Evolutionary conservation across 2,113 vertebrate species (phyloP), one percentile per base, ranked within the genome.

Genomic region (Etheostoma cragini): DNA sequence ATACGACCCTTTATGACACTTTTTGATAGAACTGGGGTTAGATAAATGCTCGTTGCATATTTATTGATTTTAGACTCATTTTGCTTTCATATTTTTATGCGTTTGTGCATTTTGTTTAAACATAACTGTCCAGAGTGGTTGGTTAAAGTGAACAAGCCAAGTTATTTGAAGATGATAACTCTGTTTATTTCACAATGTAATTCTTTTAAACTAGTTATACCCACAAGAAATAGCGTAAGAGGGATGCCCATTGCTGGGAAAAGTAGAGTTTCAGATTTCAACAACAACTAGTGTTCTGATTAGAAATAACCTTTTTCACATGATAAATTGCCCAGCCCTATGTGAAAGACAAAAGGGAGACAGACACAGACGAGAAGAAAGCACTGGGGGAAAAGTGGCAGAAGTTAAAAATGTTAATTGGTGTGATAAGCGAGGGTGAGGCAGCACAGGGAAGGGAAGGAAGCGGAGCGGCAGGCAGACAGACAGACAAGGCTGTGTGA

Each of bases 361-460:
- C 14, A 30, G 69, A 77, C 30, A 74, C 38, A 57, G 82, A 72
- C 30, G 62, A 71, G 52, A 66, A 69, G 47, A 86, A 63, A 53
- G 77, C 57, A 50, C 65, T 42, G 77, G 72, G 52, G 78, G 71
- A 62, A 84, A 86, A 87, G 80, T 70, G 82, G 88, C 78, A 85
- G 64, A 82, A 83, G 81, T 86, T 87, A 87, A 88, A 92, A 90
- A 93, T 92, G 89, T 88, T 91, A 93, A 93, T 92, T 90, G 88
- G 76, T 77, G 78, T 88, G 89, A 93, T 93, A 93, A 93, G 91
- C 86, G 72, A 88, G 89, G 92, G 92, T 92, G 90, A 94, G 90
- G 90, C 91, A 68, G 80, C 70, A 54, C 69, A 72, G 73, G 66
- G 80, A 92, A 90, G 83, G 91, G 92, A 92, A 92, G 90, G 91